Conservation (phyloP, 2,797 vertebrate species). For the Sebastes cheni region DNA sequence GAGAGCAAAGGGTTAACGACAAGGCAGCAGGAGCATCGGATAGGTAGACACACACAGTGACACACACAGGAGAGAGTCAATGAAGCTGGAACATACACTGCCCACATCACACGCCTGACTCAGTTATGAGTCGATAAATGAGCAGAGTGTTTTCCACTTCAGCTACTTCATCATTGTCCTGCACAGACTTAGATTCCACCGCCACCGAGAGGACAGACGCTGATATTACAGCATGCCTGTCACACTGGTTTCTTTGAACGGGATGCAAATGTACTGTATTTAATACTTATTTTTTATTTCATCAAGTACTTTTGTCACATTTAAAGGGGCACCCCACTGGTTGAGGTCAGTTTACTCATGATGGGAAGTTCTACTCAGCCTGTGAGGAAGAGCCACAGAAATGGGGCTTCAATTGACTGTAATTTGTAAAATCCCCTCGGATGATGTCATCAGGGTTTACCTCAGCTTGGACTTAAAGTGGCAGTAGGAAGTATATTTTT, state of each 20-base stretch:
- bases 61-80: slow-evolving; percentile 9
- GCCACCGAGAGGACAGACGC: slow-evolving; percentile 55
- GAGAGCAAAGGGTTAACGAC: slow-evolving; percentile 79
- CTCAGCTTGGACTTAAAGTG: not conserved
- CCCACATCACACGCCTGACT: not conserved
- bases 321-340: not conserved
- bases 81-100: not conserved
- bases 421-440: not conserved
- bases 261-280: not conserved
- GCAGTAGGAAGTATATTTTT: too few relatives aligned
- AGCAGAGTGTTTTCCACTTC: not conserved
- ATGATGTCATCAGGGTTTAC: not conserved
- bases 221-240: slow-evolving; percentile 15
- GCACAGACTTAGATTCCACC: slow-evolving; percentile 15
- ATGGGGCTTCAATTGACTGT: not conserved
- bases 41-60: slow-evolving; percentile 13
- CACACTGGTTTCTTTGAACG: not conserved
- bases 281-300: not conserved
- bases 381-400: not conserved
- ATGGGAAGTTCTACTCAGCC: not conserved
- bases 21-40: slow-evolving; percentile 45
- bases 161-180: not conserved
- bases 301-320: not conserved
- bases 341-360: not conserved
- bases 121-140: not conserved